Evolutionary conservation across 1,140 invertebrate species (phyloP).

Genomic region (Drosophila parabipectinata): DNA sequence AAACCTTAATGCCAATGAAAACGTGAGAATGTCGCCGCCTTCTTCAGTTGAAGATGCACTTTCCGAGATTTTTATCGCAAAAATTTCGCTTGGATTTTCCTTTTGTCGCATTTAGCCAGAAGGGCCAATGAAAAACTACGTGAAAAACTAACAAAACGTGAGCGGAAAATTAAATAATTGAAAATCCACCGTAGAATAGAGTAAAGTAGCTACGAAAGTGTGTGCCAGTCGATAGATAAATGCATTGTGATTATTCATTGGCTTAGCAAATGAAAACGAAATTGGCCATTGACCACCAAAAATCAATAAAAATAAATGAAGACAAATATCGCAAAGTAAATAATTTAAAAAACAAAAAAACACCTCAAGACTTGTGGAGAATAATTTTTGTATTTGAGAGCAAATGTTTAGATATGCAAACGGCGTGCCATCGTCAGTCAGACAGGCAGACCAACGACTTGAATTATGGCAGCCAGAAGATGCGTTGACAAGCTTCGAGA

Average conservation of each 20-base stretch:
- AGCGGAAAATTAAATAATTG: slow-evolving; percentile 82
- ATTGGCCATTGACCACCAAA: slow-evolving; percentile 70
- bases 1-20: slow-evolving; percentile 80
- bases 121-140: slow-evolving; percentile 53
- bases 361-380: slow-evolving; percentile 12
- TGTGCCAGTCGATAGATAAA: slow-evolving; percentile 67
- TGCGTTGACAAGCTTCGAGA: slow-evolving; percentile 68
- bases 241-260: slow-evolving; percentile 81
- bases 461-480: slow-evolving; percentile 78
- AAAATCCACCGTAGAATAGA: slow-evolving; percentile 49
- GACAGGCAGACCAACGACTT: too few species aligned
- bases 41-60: slow-evolving; percentile 70
- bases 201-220: slow-evolving; percentile 29
- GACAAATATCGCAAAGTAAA: slow-evolving; percentile 63
- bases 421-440: slow-evolving; percentile 60
- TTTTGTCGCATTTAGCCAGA: slow-evolving; percentile 56
- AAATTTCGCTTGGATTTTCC: slow-evolving; percentile 56
- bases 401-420: slow-evolving; percentile 81
- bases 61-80: slow-evolving; percentile 70
- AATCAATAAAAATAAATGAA: slow-evolving; percentile 80
- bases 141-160: slow-evolving; percentile 63
- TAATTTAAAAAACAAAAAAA: slow-evolving; percentile 25
- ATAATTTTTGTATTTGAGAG: slow-evolving; percentile 56
- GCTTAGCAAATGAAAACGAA: slow-evolving; percentile 78
- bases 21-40: slow-evolving; percentile 75